Evolutionary conservation across 2,888 invertebrate genomes (phyloP).

Genomic region (Dolichopus griseipennis): DNA sequence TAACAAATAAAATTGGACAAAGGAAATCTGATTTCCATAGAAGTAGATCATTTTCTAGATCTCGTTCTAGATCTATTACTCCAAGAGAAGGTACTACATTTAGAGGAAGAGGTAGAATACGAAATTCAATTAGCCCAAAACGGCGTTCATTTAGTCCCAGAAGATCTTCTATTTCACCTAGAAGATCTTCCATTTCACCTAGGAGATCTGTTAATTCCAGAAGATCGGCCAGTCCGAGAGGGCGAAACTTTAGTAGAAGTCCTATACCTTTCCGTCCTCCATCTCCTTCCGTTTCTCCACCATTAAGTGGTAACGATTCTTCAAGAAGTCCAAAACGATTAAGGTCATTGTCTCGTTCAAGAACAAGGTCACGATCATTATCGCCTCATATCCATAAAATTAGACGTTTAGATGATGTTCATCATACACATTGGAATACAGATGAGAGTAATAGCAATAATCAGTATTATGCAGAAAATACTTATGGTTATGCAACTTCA

Average conservation of each 20-base stretch:
- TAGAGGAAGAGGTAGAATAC: neutral
- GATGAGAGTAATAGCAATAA: neutral
- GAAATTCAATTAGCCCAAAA: neutral
- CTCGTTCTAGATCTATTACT: neutral
- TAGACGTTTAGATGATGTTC: neutral
- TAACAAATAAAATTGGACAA: neutral
- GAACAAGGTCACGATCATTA: neutral
- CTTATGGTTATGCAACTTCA: slow-evolving; percentile 19
- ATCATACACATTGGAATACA: neutral
- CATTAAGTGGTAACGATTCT: neutral
- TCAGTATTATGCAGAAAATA: slow-evolving; percentile 9
- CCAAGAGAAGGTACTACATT: neutral
- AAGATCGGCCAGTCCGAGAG: slow-evolving; percentile 7
- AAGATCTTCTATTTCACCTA: slow-evolving; percentile 9
- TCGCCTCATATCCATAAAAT: slow-evolving; percentile 1
- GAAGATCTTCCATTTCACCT: slow-evolving; percentile 7
- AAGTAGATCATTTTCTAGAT: neutral
- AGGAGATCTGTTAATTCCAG: neutral
- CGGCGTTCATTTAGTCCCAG: slow-evolving; percentile 8
- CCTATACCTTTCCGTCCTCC: slow-evolving; percentile 13
- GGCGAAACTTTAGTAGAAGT: too few species aligned
- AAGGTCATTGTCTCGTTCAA: neutral
- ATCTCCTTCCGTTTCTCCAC: slow-evolving; percentile 10
- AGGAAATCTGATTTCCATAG: neutral
- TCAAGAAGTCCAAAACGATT: neutral